Evolutionary conservation across 37 sponge, comb jelly and placozoan species (phyloP).

Genomic region (Corticium candelabrum): DNA sequence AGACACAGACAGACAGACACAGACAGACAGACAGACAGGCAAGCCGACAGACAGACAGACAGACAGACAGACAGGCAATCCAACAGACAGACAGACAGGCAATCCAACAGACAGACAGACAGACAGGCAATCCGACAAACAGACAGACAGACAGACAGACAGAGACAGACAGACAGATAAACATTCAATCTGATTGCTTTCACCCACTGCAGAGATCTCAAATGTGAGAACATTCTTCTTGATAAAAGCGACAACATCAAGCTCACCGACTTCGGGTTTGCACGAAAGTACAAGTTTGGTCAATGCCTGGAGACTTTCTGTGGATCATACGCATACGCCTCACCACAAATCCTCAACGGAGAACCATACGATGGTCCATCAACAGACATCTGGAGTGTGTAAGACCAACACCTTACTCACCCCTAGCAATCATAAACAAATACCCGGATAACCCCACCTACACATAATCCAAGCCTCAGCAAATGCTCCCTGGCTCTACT

Average conservation of each 20-base stretch:
- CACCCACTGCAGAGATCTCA: no score
- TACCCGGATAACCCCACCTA: not conserved
- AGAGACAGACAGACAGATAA: no score
- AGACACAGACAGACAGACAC: no score
- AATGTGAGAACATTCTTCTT: conserved; percentile 90
- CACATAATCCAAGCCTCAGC: not conserved
- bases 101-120: no score
- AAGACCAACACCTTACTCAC: conserved; percentile 24
- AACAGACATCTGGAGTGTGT: conserved; percentile 92
- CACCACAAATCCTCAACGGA: conserved; percentile 83
- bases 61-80: no score
- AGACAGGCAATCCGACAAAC: no score
- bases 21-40: no score
- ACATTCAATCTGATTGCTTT: no score
- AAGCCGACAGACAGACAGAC: no score
- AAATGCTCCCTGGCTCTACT: not conserved
- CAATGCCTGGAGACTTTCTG: conserved; percentile 62
- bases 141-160: no score
- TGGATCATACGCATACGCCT: conserved; percentile 93
- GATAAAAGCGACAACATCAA: conserved; percentile 59
- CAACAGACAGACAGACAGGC: no score
- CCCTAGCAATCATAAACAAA: not conserved
- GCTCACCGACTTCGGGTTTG: conserved; percentile 87
- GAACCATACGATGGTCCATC: conserved; percentile 65
- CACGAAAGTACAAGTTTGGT: conserved; percentile 16